phyloP scores from a whole-genome alignment of 1,140 invertebrate species.

The Heliconius congener region DNA sequence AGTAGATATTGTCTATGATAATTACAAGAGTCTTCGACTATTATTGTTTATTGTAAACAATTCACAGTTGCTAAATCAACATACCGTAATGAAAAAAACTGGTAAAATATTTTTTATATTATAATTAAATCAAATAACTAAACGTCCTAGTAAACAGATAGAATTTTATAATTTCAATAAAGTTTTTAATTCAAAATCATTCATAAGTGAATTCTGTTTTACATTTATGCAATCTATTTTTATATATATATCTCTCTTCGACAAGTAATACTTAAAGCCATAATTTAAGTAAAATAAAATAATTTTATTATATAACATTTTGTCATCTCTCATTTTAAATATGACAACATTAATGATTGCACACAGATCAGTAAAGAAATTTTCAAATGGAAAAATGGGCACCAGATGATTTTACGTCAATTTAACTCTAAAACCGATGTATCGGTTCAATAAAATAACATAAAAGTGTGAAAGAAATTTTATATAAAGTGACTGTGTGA shows the following conservation, averaged over 20 bases:
- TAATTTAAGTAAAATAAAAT: too few species aligned
- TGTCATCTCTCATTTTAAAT: not conserved
- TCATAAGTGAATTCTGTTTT: too few species aligned
- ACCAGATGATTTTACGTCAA: constrained; percentile 20
- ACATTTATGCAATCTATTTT: too few species aligned
- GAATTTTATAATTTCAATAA: too few species aligned
- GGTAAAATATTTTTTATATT: too few species aligned
- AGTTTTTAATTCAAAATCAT: too few species aligned
- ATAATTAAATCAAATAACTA: too few species aligned
- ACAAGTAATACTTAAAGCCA: too few species aligned
- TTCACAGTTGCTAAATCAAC: not conserved
- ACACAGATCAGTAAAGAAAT: constrained; percentile 4
- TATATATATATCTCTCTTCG: too few species aligned
- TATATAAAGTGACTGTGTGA: not conserved
- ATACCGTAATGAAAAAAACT: not conserved
- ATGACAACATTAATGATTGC: not conserved
- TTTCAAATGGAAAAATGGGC: constrained; percentile 27
- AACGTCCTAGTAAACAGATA: too few species aligned
- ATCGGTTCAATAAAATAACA: constrained; percentile 27
- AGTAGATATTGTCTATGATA: constrained; percentile 31
- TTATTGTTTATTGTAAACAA: not conserved
- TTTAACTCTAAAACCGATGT: constrained; percentile 32
- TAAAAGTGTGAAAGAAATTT: constrained; percentile 14
- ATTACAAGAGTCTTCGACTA: not conserved
- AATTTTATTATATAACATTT: too few species aligned